Evolutionary conservation across 2,797 vertebrate genomes (phyloP).

Genomic region (Emydoidea blandingii): DNA sequence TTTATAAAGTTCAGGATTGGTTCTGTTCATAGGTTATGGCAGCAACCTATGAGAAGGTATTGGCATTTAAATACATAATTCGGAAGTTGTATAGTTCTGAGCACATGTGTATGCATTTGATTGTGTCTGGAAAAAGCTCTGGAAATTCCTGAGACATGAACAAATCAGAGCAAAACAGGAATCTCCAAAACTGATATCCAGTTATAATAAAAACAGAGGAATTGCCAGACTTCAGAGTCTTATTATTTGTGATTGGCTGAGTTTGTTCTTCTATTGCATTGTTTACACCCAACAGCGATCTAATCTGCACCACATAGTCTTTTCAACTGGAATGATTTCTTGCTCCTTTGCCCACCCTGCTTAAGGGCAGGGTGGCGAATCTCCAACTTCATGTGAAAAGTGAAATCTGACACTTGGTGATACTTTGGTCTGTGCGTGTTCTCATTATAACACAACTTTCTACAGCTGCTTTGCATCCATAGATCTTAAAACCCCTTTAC

Average conservation of each 20-base stretch:
- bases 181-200: neutral
- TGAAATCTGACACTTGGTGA: neutral
- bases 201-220: neutral
- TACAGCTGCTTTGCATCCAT: neutral
- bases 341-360: neutral
- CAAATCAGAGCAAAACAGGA: neutral
- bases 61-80: neutral
- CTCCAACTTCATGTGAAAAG: neutral
- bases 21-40: too few relatives aligned
- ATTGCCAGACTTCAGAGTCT: neutral
- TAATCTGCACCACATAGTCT: neutral
- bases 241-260: neutral
- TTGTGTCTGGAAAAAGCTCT: neutral
- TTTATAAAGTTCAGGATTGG: neutral
- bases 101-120: neutral
- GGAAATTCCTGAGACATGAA: neutral
- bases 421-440: too few relatives aligned
- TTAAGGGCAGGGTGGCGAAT: neutral
- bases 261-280: neutral
- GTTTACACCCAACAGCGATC: too few relatives aligned
- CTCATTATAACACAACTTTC: neutral
- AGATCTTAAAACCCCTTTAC: neutral
- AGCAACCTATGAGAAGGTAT: neutral
- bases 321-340: neutral
- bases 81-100: neutral